Evolutionary conservation across 2,888 invertebrate species (phyloP).

Genomic region (Drosophila rubida): DNA sequence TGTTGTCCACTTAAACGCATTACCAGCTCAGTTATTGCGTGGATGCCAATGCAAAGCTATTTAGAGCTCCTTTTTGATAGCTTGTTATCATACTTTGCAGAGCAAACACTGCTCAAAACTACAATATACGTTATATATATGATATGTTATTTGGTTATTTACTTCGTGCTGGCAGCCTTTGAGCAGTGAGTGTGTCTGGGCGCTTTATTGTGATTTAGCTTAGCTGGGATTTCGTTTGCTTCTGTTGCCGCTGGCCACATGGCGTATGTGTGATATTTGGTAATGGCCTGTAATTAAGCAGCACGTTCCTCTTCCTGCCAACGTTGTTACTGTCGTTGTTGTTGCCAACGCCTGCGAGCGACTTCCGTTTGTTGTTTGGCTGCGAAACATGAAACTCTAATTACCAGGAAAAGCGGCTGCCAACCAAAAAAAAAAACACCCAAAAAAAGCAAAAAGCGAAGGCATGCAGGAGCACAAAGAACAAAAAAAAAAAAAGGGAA

Average conservation of each 20-base stretch:
- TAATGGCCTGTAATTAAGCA: slow-evolving; percentile 75
- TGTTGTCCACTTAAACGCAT: too few species aligned
- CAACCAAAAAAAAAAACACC: slow-evolving; percentile 24
- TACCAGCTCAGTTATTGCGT: too few species aligned
- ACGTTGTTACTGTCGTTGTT: slow-evolving; percentile 33
- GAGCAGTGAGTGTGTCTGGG: neutral
- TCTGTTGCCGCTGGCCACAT: slow-evolving; percentile 45
- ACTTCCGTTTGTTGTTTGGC: slow-evolving; percentile 65
- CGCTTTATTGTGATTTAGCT: slow-evolving; percentile 44
- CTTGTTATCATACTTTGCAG: too few species aligned
- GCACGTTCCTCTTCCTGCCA: slow-evolving; percentile 51
- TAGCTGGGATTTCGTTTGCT: slow-evolving; percentile 33
- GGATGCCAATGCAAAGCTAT: too few species aligned
- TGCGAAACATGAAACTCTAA: slow-evolving; percentile 75
- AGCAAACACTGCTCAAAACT: neutral
- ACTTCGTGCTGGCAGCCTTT: too few species aligned
- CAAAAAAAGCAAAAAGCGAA: neutral
- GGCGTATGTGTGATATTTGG: slow-evolving; percentile 77
- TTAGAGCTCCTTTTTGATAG: too few species aligned
- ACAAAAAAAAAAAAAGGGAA: neutral
- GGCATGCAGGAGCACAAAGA: neutral
- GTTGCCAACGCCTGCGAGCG: slow-evolving; percentile 55
- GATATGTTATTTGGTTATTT: too few species aligned
- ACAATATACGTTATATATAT: too few species aligned
- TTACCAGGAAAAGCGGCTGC: slow-evolving; percentile 64